Base-by-base conservation (phyloP, 37 sponge, comb jelly and placozoan species). In the Tethya wilhelma region DNA sequence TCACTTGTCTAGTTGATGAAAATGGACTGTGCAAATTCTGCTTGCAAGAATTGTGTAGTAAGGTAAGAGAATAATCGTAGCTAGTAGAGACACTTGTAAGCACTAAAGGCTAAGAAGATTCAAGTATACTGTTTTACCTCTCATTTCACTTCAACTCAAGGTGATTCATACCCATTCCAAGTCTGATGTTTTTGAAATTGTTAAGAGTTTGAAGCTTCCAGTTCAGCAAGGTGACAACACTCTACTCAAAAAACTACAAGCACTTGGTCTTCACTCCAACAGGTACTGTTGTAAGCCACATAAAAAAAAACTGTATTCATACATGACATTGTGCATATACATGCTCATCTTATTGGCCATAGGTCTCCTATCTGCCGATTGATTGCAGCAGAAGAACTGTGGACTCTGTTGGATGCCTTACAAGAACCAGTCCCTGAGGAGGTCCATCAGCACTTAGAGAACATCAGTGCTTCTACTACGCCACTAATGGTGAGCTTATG, bases 371-470 rank as follows among this genome's bases (percentile, higher is more conserved):
- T 87, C 29, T 87, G 88, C 59, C 37, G 69, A 2, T 64, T 87
- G 34, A 87, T 87, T 38, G 81, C 71, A 0, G 59, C 88, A 25
- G 88, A 87, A 64, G 88, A 87, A 22, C 77, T 87, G 44, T 87
- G 81, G 74, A 66, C 81, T n/a, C 44, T 87, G 59, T 44, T 87
- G 76, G 88, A 87, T 81, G 88, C 88, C 31, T 71, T 87, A 20
- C 76, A 87, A 59, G 88, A 87, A 34, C 82, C 70, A 44, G 88
- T 87, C 0, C 88, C 88, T 0, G 88, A 75, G 60, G 88, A 87
- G 57, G 88, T 87, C 28, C 76, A 87, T 44, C 88, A 87, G 59
- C 88, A 87, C 82, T 29, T 87, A 77, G 88, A 87, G 60, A 81
- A 64, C 12, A 81, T 87, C 44, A 65, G 33, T 26, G 11, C 73